These are phyloP conservation scores for Phyllotis vaccarum DNA, from an alignment of 2,797 vertebrate genomes.

Conservation along the genomic window DNA sequence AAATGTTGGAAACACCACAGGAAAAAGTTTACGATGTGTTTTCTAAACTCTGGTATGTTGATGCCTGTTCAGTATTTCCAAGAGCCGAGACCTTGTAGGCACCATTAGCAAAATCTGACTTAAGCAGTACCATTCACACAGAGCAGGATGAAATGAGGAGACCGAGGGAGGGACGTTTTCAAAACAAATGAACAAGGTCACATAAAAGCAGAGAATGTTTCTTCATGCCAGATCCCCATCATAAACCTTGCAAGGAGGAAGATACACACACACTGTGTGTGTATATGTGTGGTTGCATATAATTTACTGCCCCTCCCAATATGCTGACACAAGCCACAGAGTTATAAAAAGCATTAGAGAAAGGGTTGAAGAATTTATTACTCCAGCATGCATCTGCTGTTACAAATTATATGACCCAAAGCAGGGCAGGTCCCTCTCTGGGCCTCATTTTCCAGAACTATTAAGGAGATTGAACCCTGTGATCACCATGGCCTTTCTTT, in stretches of 20 bases:
- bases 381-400: neutral
- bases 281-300: neutral
- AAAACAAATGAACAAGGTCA: neutral
- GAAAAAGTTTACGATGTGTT: slow-evolving; percentile 62
- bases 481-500: slow-evolving; percentile 53
- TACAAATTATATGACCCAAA: slow-evolving; percentile 15
- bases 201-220: neutral
- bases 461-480: slow-evolving; percentile 24
- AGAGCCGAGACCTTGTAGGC: slow-evolving; percentile 57
- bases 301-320: neutral
- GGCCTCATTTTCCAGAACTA: slow-evolving; percentile 16
- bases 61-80: neutral
- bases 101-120: slow-evolving; percentile 18
- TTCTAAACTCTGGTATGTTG: neutral
- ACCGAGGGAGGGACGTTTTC: neutral
- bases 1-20: slow-evolving; percentile 47
- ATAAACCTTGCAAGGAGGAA: neutral
- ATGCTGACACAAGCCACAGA: rapidly evolving
- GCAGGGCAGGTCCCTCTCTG: neutral
- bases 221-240: neutral
- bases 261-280: neutral
- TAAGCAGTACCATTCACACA: neutral
- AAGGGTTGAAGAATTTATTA: neutral
- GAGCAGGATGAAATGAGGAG: neutral
- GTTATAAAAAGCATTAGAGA: neutral